Evolutionary conservation across 1,140 invertebrate genomes (phyloP).

Genomic region (Conopomorpha cramerella): DNA sequence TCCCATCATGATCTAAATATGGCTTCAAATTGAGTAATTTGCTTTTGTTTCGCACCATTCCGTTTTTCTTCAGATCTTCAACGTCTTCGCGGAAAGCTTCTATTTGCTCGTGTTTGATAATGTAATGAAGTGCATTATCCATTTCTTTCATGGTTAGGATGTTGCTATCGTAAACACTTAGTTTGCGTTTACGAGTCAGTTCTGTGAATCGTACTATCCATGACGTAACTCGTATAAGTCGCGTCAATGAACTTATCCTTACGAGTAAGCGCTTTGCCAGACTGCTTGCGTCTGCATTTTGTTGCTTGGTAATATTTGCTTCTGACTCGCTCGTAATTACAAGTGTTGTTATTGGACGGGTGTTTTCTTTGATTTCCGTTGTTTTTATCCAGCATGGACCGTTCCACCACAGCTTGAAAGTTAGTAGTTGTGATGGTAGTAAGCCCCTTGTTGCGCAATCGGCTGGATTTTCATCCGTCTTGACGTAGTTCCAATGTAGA

Average conservation of each 20-base stretch:
- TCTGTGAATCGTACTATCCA: neutral
- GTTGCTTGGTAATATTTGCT: no score
- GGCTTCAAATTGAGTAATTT: conserved; percentile 9
- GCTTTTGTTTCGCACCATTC: neutral
- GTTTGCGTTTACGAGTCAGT: neutral
- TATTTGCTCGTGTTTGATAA: no score
- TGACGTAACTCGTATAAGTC: neutral
- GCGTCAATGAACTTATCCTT: no score
- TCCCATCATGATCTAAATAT: conserved; percentile 20
- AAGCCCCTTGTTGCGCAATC: conserved; percentile 10
- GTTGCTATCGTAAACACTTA: no score
- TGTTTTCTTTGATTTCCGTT: no score
- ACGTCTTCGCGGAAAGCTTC: no score
- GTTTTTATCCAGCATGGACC: conserved; percentile 13
- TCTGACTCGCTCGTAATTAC: no score
- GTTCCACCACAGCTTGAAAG: conserved; percentile 19
- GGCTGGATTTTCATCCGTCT: neutral
- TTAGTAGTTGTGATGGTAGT: conserved; percentile 9
- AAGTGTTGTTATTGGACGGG: no score
- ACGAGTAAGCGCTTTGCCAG: no score
- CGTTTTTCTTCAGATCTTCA: neutral
- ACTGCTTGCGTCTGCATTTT: no score
- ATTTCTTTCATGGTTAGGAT: no score
- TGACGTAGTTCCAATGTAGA: neutral
- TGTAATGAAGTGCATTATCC: no score